A percentile compares a stretch with the other conserved stretches of the same genome.
phyloP scores from a whole-genome alignment of 2,113 vertebrate genomes.

The Gallinago media region DNA sequence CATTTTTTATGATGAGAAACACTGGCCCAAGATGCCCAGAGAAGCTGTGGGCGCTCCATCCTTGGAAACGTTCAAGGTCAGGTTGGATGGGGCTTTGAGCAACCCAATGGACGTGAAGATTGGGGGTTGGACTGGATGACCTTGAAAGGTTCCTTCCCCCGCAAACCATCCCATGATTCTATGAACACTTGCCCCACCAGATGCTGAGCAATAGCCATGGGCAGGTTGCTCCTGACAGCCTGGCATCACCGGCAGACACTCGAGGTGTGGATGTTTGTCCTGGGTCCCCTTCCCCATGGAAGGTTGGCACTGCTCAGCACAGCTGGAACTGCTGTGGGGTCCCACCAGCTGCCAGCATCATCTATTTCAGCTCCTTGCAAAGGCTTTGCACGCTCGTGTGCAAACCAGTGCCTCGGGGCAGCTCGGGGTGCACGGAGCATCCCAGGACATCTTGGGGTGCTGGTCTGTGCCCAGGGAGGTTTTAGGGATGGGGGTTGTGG shows the following conservation, averaged over 20 bases:
- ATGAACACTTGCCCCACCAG: neutral
- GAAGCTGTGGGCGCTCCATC: neutral
- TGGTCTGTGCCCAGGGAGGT: neutral
- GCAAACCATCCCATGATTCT: neutral
- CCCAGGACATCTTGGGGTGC: neutral
- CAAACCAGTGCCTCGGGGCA: fast-evolving
- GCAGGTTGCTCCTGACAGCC: neutral
- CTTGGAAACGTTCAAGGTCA: neutral
- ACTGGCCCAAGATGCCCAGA: fast-evolving
- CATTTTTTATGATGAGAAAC: fast-evolving
- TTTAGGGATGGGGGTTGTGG: neutral
- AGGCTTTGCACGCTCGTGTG: neutral
- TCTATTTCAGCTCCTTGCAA: neutral
- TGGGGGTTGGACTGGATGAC: fast-evolving
- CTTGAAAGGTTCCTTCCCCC: neutral
- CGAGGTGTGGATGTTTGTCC: neutral
- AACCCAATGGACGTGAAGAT: fast-evolving
- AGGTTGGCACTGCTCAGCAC: neutral
- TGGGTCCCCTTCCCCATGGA: fast-evolving
- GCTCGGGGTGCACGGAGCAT: neutral
- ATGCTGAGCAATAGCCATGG: neutral
- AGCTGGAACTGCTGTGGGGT: fast-evolving
- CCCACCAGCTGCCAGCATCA: fast-evolving
- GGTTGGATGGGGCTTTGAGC: neutral
- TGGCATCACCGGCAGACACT: fast-evolving